A percentile compares a stretch with the other conserved stretches of the same genome.
phyloP scores from a whole-genome alignment of 2,888 invertebrate species.

The Tigriopus californicus region DNA sequence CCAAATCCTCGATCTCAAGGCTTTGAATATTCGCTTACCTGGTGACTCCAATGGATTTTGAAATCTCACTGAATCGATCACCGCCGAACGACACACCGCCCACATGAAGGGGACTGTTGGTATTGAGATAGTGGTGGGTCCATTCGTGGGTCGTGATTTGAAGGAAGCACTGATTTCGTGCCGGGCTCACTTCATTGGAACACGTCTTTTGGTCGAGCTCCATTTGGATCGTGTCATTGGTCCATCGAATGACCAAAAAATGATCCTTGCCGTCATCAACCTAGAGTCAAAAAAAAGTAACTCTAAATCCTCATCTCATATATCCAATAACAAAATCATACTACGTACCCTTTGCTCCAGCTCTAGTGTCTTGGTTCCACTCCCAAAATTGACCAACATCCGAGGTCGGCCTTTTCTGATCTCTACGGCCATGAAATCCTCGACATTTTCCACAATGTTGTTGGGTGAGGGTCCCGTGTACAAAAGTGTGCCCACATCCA shows the following conservation, averaged over 20 bases:
- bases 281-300: constrained; percentile 27
- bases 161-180: background rate
- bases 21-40: background rate
- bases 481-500: constrained; percentile 61
- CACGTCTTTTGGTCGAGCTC: constrained; percentile 11
- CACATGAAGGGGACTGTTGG: constrained; percentile 72
- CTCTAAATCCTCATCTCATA: no score
- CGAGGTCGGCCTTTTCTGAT: constrained; percentile 25
- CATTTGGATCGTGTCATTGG: constrained; percentile 27
- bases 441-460: background rate
- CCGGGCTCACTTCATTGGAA: background rate
- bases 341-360: constrained; percentile 37
- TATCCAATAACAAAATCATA: no score
- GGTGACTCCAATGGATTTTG: background rate
- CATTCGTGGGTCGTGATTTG: background rate
- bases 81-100: constrained; percentile 27
- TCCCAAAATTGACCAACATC: constrained; percentile 68
- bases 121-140: constrained; percentile 37
- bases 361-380: constrained; percentile 50
- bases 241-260: constrained; percentile 55
- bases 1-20: background rate
- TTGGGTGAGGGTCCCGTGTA: constrained; percentile 34
- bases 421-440: constrained; percentile 15
- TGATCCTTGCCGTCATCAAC: constrained; percentile 71
- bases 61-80: background rate